Base-by-base conservation (phyloP, 2,113 vertebrate genomes). In the Choloepus hoffmanni region DNA sequence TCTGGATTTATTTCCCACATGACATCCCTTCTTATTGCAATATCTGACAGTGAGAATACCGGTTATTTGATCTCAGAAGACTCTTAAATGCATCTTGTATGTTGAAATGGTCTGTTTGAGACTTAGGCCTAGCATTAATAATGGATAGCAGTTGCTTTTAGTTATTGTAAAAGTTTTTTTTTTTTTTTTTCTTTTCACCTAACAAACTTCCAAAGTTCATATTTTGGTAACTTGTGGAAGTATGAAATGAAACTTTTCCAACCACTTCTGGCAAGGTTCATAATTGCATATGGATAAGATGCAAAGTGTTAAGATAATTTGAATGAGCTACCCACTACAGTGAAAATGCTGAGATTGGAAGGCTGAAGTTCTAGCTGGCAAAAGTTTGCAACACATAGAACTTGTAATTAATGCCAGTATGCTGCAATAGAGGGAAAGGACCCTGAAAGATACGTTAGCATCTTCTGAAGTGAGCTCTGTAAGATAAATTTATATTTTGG, bases 231-330 rank as follows among this genome's bases (percentile, higher is more conserved):
- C 95, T 97, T 85, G 92, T 96, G 95, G 89, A 98, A 97, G 95
- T 93, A 89, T 93, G 96, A 92, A 96, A 94, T 95, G 97, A 97
- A 98, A 97, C 96, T 97, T 97, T 96, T 96, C 95, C 95, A 97
- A 82, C 90, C 94, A 97, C 94, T 97, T 95, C 95, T 98, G 97
- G 96, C 96, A 95, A 91, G 93, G 94, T 96, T 97, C 94, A 95
- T 94, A 81, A 92, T 97, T 97, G 97, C 97, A 97, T 98, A 97
- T 97, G 97, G 96, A 98, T 97, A 96, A 97, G 96, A 97, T 98
- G 96, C 97, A 97, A 97, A 98, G 96, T 97, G 93, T 94, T 94
- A 96, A 96, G 96, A 97, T 97, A 86, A 96, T 98, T 97, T 97
- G 96, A 97, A 97, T 96, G 95, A 98, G 94, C 94, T 97, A 95